Percentiles rank a stretch among this genome's conserved stretches.
Conservation (phyloP, 2,113 vertebrate species). For the Syngnathus floridae region DNA sequence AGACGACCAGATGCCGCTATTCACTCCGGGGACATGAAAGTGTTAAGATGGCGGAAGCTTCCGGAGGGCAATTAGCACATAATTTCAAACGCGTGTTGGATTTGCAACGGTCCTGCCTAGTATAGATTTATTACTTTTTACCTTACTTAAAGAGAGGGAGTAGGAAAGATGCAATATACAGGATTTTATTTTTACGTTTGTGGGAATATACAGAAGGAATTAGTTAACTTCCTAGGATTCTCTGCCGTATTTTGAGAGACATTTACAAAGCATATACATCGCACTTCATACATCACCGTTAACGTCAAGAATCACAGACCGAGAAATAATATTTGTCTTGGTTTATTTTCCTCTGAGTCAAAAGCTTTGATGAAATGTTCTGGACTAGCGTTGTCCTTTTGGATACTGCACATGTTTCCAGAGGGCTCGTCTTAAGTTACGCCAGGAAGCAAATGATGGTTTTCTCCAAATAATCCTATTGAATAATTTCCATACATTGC, state of each 20-base stretch:
- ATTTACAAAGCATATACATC: slow-evolving; percentile 33
- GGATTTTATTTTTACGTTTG: too few relatives aligned
- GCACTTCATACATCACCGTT: slow-evolving; percentile 56
- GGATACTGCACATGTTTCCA: slow-evolving; percentile 55
- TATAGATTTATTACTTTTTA: slow-evolving; percentile 18
- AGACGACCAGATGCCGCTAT: slow-evolving; percentile 1
- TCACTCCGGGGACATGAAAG: not conserved
- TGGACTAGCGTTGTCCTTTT: slow-evolving; percentile 44
- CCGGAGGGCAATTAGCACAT: not conserved
- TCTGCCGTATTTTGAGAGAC: slow-evolving; percentile 37
- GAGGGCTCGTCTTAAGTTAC: slow-evolving; percentile 46
- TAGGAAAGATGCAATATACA: too few relatives aligned
- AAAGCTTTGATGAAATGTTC: slow-evolving; percentile 56
- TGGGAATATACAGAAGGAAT: slow-evolving; percentile 7
- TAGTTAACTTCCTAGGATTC: slow-evolving; percentile 45
- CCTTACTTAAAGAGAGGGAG: too few relatives aligned
- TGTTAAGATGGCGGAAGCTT: slow-evolving; percentile 1
- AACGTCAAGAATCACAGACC: slow-evolving; percentile 52
- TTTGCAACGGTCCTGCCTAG: not conserved
- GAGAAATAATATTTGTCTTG: slow-evolving; percentile 59
- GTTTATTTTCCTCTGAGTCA: slow-evolving; percentile 50
- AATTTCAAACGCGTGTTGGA: not conserved
- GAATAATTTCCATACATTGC: too few relatives aligned
- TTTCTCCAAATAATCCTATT: not conserved
- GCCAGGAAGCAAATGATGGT: slow-evolving; percentile 55